phyloP scores from a whole-genome alignment of 1,140 invertebrate species.

The Belonocnema kinseyi region DNA sequence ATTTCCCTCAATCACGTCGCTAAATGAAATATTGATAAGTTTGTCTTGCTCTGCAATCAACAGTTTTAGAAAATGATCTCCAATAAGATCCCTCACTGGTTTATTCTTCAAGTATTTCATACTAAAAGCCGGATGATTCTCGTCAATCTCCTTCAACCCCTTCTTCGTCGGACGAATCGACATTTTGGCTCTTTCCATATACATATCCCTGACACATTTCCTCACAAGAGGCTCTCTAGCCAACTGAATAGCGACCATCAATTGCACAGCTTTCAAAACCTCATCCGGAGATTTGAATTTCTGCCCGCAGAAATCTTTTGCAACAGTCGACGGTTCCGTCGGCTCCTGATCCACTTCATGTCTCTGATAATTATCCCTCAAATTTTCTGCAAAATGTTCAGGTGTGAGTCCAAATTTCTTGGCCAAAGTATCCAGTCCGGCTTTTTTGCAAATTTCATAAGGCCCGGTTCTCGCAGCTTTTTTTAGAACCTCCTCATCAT shows the following conservation, averaged over 20 bases:
- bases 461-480: constrained; percentile 90
- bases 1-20: constrained; percentile 87
- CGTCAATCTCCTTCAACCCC: constrained; percentile 95
- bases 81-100: constrained; percentile 91
- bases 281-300: constrained; percentile 83
- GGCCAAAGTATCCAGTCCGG: constrained; percentile 89
- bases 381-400: constrained; percentile 97
- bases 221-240: constrained; percentile 93
- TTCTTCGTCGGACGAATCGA: constrained; percentile 91
- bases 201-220: constrained; percentile 90
- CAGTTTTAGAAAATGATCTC: constrained; percentile 93
- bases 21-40: constrained; percentile 84
- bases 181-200: constrained; percentile 92
- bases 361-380: constrained; percentile 97
- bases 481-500: constrained; percentile 83
- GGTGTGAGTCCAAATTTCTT: constrained; percentile 97
- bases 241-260: constrained; percentile 96
- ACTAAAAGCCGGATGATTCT: constrained; percentile 90
- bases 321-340: constrained; percentile 86
- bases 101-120: constrained; percentile 98
- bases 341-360: constrained; percentile 96
- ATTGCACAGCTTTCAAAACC: constrained; percentile 90
- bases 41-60: constrained; percentile 92
- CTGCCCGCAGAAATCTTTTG: constrained; percentile 81
- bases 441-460: constrained; percentile 90